Conservation (phyloP, 2,113 vertebrate species). For the Rhizomys pruinosus region DNA sequence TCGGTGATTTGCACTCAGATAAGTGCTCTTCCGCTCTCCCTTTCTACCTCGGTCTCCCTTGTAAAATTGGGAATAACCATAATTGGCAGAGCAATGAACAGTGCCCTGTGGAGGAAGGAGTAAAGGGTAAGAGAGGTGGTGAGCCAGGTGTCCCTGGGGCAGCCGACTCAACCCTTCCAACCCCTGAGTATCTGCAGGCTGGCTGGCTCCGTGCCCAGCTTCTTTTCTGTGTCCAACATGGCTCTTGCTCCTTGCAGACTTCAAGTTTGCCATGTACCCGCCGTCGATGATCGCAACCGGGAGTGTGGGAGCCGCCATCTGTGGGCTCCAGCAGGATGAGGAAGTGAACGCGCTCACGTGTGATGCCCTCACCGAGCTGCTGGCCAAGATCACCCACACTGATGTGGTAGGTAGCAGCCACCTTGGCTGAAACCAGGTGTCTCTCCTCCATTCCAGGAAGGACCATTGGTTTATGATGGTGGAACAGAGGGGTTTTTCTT, state of each 20-base stretch:
- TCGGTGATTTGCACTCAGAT: background rate
- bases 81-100: background rate
- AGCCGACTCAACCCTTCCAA: fast-evolving
- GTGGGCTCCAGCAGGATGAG: slow-evolving; percentile 94
- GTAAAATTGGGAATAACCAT: too few relatives aligned
- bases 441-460: background rate
- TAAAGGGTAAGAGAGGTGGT: fast-evolving
- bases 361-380: slow-evolving; percentile 92
- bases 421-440: background rate
- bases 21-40: background rate
- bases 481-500: background rate
- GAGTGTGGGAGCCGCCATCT: slow-evolving; percentile 95
- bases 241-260: slow-evolving; percentile 87
- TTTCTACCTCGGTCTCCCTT: background rate
- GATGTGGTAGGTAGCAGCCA: slow-evolving; percentile 92
- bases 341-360: slow-evolving; percentile 87
- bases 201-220: background rate
- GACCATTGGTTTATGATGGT: background rate
- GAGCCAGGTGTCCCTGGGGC: background rate
- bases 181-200: background rate
- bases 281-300: slow-evolving; percentile 98
- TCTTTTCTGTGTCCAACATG: background rate
- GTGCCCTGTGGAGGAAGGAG: background rate
- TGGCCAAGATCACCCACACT: slow-evolving; percentile 97
- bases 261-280: slow-evolving; percentile 96